Base-by-base conservation (phyloP, 2,113 vertebrate genomes). In the Prinia subflava region DNA sequence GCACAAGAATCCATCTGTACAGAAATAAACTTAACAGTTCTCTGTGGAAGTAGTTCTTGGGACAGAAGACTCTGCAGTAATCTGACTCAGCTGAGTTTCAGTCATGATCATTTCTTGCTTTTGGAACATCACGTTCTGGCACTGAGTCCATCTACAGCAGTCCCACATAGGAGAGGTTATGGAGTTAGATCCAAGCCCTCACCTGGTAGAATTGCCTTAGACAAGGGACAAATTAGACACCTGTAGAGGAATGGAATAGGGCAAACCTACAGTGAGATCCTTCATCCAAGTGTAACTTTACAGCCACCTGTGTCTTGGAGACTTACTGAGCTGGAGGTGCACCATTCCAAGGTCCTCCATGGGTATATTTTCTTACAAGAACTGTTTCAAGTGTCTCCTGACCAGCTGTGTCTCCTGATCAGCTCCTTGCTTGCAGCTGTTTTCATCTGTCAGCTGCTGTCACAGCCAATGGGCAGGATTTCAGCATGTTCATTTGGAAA, bases 91-190 rank as follows among this genome's bases (percentile, higher is more conserved):
- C 4, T 49, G 24, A n/a, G 35, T 64, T 75, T 52, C 46, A 35
- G 27, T 71, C 1, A 1, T 44, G 37, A 31, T 79, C 0, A 4
- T 25, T 39, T 95, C 64, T 74, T 91, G 65, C 30, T 22, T 84
- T 67, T 85, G 67, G 27, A 73, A 28, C 28, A 11, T 31, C 15
- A 1, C 7, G 10, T n/a, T 44, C 53, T 65, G 53, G 11, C 16
- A 6, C 4, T 10, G 30, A 60, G 30, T 44, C 71, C 9, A 5
- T n/a, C 30, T 55, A 1, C n/a, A 78, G 17, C 49, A 49, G 1
- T 22, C 10, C 79, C 44, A 21, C 7, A 0, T 33, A 30, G 0
- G 5, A 79, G n/a, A 39, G 39, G 56, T 76, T 22, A 8, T 0
- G 11, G 41, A 44, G 20, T 57, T 73, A 60, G 31, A 60, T 35